These are phyloP conservation scores for Urocitellus parryii DNA, from an alignment of 2,113 vertebrate species.

Conservation along the genomic window DNA sequence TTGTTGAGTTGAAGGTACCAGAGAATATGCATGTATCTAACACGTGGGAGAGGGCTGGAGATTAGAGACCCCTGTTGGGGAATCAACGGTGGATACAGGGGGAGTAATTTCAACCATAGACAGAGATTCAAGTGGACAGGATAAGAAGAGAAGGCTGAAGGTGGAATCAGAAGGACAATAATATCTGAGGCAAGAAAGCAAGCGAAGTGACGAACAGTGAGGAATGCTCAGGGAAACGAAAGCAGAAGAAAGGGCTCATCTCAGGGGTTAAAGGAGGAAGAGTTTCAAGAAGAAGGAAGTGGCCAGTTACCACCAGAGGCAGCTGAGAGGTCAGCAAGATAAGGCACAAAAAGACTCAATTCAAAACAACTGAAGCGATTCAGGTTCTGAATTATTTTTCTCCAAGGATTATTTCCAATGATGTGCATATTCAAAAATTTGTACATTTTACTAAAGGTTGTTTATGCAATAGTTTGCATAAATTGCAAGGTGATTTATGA, in stretches of 20 bases:
- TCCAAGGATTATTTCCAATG: not conserved
- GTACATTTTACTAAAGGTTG: not conserved
- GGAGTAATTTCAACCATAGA: not conserved
- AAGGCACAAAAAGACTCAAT: not conserved
- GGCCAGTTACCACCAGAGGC: too few species aligned
- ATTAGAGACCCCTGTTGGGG: not conserved
- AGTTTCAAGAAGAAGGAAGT: conserved; percentile 29
- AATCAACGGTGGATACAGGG: not conserved
- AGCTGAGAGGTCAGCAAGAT: not conserved
- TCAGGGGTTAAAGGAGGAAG: not conserved
- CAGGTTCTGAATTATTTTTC: not conserved
- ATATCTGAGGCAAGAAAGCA: conserved; percentile 10
- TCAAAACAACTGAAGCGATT: not conserved
- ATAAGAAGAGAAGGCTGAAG: not conserved
- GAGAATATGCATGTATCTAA: not conserved
- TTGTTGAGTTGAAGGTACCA: not conserved
- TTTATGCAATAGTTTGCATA: not conserved
- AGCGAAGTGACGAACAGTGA: not conserved
- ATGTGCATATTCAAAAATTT: not conserved
- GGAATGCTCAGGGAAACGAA: conserved; percentile 18
- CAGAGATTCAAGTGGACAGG: not conserved
- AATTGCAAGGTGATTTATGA: not conserved
- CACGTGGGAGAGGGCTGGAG: not conserved
- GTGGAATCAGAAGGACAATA: not conserved
- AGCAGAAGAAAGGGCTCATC: not conserved